A percentile compares a stretch with the other conserved stretches of the same genome.
These are phyloP conservation scores for Solenodon paradoxus DNA, from an alignment of 2,113 vertebrate species.

Conservation along the genomic window DNA sequence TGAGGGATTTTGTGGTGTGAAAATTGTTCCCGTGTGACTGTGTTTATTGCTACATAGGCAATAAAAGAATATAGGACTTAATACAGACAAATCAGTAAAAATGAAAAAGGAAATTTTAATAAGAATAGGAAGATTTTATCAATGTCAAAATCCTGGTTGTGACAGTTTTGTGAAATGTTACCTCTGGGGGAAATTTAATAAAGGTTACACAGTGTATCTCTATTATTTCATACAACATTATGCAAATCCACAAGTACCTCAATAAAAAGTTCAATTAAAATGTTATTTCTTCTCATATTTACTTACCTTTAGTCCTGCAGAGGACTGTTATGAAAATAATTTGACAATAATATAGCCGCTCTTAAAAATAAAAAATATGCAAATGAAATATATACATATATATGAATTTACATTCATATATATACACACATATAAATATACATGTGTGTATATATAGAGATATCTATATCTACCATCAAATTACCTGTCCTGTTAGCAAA, in stretches of 20 bases:
- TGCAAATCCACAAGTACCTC: background rate
- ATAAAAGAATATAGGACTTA: background rate
- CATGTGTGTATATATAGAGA: too few relatives aligned
- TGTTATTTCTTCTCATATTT: background rate
- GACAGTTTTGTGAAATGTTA: background rate
- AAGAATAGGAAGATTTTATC: background rate
- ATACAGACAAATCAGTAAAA: background rate
- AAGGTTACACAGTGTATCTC: background rate
- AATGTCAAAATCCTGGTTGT: background rate
- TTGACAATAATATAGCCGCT: background rate
- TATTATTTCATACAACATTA: background rate
- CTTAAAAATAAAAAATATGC: background rate
- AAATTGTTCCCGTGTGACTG: background rate
- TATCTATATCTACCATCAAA: too few relatives aligned
- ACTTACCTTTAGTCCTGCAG: constrained; percentile 6
- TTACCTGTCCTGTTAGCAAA: background rate
- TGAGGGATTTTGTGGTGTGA: background rate
- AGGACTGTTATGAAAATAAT: background rate
- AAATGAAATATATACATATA: background rate
- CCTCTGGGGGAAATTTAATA: background rate
- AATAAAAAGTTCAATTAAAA: background rate
- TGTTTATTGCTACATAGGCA: background rate
- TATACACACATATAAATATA: too few relatives aligned
- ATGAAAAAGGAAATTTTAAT: background rate
- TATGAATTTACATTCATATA: too few relatives aligned